Base-by-base conservation (phyloP, 2,113 vertebrate species). In the Burhinus oedicnemus region DNA sequence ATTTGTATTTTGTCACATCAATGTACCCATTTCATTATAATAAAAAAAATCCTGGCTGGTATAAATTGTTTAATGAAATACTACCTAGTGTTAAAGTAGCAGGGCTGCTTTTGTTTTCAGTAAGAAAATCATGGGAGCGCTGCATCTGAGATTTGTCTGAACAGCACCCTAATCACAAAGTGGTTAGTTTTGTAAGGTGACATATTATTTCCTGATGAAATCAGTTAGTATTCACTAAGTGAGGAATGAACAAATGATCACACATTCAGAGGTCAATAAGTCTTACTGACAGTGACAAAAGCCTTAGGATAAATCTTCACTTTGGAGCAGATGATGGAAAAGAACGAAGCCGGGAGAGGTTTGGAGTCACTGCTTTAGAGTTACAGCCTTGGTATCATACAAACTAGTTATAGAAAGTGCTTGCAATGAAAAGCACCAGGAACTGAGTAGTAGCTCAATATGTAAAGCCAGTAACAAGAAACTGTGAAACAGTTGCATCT, bases 51-150 rank as follows among this genome's bases (percentile, higher is more conserved):
- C 11, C 36, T 61, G 66, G 20, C 26, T 79, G 18, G n/a, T 55
- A 68, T 52, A 51, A 90, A 64, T 20, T 47, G 32, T 40, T 66
- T 36, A 62, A 61, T 44, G 15, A 89, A 89, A 71, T 76, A 83
- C 15, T 68, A 81, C 9, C 27, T 75, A 69, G 22, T 32, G 42
- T 51, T 81, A 83, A 81, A 82, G 38, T 22, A 78, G 34, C 25
- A 62, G 30, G 13, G 29, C 26, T 90, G 14, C 8, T 77, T 78
- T 66, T 69, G 17, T 47, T 94, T 90, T 88, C 66, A 42, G 32
- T n/a, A 85, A 65, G 29, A 18, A 62, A 87, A 80, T 20, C 0
- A 0, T 11, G 30, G 21, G 5, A 77, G 3, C 5, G 15, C 10
- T 10, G 13, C 29, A n/a, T 13, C 36, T 27, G n/a, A 74, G 62